phyloP scores from a whole-genome alignment of 2,888 invertebrate species.

The Troilus luridus region DNA sequence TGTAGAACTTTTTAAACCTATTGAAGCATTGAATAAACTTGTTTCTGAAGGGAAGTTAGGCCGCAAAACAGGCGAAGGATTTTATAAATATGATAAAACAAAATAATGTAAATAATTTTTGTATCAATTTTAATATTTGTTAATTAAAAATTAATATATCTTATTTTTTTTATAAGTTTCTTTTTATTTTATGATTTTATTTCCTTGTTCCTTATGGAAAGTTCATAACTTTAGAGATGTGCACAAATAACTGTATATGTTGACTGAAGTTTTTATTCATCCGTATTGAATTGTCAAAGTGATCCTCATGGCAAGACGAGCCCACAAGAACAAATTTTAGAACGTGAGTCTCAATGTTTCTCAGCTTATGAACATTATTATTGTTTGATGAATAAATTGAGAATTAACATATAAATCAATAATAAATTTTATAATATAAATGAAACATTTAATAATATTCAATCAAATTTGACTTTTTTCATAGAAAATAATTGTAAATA shows the following conservation, averaged over 20 bases:
- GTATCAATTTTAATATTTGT: background rate
- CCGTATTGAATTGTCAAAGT: background rate
- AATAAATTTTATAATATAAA: background rate
- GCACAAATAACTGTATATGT: background rate
- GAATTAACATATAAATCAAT: background rate
- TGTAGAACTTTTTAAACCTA: slow-evolving; percentile 77
- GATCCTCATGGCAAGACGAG: background rate
- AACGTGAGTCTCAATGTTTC: background rate
- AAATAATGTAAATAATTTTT: slow-evolving; percentile 3
- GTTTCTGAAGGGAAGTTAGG: slow-evolving; percentile 85
- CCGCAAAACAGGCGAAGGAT: slow-evolving; percentile 85
- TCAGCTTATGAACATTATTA: background rate
- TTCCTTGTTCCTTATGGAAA: background rate
- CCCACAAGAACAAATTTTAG: background rate
- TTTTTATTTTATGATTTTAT: background rate
- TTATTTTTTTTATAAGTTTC: background rate
- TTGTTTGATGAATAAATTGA: background rate
- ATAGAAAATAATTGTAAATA: background rate
- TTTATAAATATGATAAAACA: slow-evolving; percentile 78
- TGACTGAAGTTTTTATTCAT: background rate
- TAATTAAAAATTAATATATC: slow-evolving; percentile 1
- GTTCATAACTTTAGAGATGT: background rate
- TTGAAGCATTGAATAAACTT: slow-evolving; percentile 76
- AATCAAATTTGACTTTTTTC: background rate
- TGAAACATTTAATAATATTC: background rate